These are phyloP conservation scores for Ameiurus melas DNA, from an alignment of 2,113 vertebrate genomes.

Conservation along the genomic window DNA sequence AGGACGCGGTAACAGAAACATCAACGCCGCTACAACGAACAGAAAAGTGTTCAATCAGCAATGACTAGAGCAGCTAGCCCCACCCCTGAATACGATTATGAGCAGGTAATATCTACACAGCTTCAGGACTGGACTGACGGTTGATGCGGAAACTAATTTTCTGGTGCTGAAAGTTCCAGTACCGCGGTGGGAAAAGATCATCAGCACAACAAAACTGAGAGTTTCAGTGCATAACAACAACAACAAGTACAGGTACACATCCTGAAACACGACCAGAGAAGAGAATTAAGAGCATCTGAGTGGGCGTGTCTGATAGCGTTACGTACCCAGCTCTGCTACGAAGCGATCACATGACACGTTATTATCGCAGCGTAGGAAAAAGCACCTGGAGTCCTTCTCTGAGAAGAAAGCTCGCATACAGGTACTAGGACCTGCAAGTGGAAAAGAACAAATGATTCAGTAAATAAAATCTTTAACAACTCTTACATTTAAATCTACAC, in stretches of 20 bases:
- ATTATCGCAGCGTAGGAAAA: conserved; percentile 36
- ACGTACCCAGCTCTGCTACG: not conserved
- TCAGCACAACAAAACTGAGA: not conserved
- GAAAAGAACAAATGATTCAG: not conserved
- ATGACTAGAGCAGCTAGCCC: not conserved
- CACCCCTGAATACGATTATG: not conserved
- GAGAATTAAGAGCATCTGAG: not conserved
- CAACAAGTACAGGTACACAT: not conserved
- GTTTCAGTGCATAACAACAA: not conserved
- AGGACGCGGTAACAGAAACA: no score
- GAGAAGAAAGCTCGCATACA: conserved; percentile 18
- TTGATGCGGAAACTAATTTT: not conserved
- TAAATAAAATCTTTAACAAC: not conserved
- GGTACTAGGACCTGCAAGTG: conserved; percentile 12
- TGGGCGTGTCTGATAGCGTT: not conserved
- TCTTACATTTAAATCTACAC: not conserved
- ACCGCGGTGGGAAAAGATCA: not conserved
- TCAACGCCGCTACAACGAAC: no score
- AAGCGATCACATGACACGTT: conserved; percentile 9
- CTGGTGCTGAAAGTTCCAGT: not conserved
- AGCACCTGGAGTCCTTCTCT: not conserved
- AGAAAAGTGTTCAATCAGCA: not conserved
- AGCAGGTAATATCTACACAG: not conserved
- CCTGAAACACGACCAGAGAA: not conserved
- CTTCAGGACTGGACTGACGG: not conserved